Evolutionary conservation across 2,888 invertebrate genomes (phyloP).

Genomic region (Ypsolopha scabrella): DNA sequence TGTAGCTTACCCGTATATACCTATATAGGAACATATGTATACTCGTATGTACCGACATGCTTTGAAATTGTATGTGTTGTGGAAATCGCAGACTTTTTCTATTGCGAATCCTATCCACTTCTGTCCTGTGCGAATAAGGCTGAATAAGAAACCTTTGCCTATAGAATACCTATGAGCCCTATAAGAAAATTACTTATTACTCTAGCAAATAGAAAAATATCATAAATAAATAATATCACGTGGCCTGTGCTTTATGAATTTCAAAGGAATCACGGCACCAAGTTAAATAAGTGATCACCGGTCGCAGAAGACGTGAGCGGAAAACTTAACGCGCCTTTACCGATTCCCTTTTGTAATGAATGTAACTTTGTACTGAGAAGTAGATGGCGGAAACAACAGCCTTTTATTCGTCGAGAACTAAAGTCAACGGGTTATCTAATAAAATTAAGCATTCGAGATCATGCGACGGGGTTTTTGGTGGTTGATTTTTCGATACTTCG

Average conservation of each 20-base stretch:
- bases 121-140: no score
- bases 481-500: no score
- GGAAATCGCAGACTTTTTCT: neutral
- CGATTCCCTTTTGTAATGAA: constrained; percentile 10
- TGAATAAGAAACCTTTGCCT: no score
- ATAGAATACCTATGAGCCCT: no score
- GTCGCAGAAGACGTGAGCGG: constrained; percentile 47
- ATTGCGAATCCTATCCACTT: constrained; percentile 18
- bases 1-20: no score
- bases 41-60: no score
- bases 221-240: constrained; percentile 57
- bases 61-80: neutral
- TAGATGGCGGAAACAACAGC: neutral
- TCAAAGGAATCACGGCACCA: constrained; percentile 59
- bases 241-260: constrained; percentile 44
- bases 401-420: no score
- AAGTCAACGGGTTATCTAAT: no score
- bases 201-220: constrained; percentile 42
- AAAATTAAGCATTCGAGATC: no score
- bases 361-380: constrained; percentile 5
- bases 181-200: constrained; percentile 30
- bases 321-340: constrained; percentile 29
- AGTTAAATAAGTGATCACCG: constrained; percentile 68
- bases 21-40: no score
- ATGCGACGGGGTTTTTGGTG: no score